phyloP scores from a whole-genome alignment of 2,888 invertebrate species.

The Ypsolopha scabrella region DNA sequence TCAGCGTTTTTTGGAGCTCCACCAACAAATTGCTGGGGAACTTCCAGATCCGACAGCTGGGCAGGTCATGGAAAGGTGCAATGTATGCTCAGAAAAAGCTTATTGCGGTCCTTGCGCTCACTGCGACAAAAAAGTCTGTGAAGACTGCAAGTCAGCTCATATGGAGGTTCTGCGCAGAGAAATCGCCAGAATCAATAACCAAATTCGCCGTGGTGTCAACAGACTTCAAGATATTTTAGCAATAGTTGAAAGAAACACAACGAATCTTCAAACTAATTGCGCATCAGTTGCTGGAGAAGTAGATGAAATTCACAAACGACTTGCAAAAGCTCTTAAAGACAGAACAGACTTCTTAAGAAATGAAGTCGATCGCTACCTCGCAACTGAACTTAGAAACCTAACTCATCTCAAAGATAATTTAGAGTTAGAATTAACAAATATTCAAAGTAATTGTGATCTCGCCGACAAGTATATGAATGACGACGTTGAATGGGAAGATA shows the following conservation, averaged over 20 bases:
- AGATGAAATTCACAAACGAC: slow-evolving; percentile 89
- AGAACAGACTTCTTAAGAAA: slow-evolving; percentile 87
- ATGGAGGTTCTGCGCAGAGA: slow-evolving; percentile 95
- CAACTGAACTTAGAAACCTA: slow-evolving; percentile 87
- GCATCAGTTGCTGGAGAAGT: slow-evolving; percentile 93
- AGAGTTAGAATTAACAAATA: slow-evolving; percentile 94
- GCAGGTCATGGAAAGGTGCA: slow-evolving; percentile 93
- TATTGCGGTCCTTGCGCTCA: slow-evolving; percentile 92
- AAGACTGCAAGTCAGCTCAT: slow-evolving; percentile 96
- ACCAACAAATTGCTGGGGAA: slow-evolving; percentile 93
- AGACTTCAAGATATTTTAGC: slow-evolving; percentile 88
- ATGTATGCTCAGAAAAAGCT: slow-evolving; percentile 93
- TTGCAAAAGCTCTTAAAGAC: slow-evolving; percentile 91
- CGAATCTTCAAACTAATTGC: slow-evolving; percentile 90
- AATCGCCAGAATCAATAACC: slow-evolving; percentile 89
- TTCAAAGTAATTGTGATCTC: slow-evolving; percentile 95
- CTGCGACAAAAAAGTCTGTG: slow-evolving; percentile 97
- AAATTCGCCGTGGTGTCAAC: slow-evolving; percentile 89
- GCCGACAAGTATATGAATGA: slow-evolving; percentile 95
- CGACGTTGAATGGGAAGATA: slow-evolving; percentile 91
- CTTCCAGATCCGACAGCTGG: slow-evolving; percentile 92
- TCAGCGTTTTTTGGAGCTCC: slow-evolving; percentile 93
- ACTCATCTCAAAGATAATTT: slow-evolving; percentile 92
- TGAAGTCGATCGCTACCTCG: slow-evolving; percentile 93
- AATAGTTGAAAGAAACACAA: slow-evolving; percentile 89